Evolutionary conservation across 2,113 vertebrate species (phyloP).

Genomic region (Phyllostomus discolor): DNA sequence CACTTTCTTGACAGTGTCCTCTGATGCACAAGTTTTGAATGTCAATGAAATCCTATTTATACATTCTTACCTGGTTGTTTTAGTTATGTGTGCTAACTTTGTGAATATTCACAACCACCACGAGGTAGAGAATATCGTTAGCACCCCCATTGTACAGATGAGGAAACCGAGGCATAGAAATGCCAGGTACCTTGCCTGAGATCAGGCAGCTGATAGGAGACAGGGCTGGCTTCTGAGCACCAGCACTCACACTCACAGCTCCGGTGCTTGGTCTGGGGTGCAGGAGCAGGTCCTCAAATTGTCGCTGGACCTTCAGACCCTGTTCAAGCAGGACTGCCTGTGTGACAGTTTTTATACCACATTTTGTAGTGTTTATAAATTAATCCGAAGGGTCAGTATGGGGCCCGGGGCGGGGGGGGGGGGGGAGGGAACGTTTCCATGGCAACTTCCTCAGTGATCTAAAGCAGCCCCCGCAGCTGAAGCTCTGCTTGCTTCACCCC

Average conservation of each 20-base stretch:
- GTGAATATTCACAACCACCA: too few species aligned
- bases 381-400: not conserved
- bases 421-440: not conserved
- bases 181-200: not conserved
- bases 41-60: too few species aligned
- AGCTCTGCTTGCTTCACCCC: not conserved
- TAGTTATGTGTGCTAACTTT: too few species aligned
- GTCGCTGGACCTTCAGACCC: not conserved
- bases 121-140: too few species aligned
- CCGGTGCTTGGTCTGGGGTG: not conserved
- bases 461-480: not conserved
- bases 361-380: not conserved
- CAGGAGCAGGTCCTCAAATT: not conserved
- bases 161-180: too few species aligned
- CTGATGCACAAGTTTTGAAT: too few species aligned
- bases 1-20: too few species aligned
- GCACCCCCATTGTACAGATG: too few species aligned
- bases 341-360: not conserved
- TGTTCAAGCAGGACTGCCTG: not conserved
- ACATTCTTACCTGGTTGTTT: too few species aligned
- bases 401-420: not conserved
- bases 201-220: not conserved
- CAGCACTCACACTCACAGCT: not conserved
- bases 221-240: not conserved
- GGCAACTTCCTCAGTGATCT: not conserved